Conservation (phyloP, 2,888 invertebrate genomes). For the Euplagia quadripunctaria region DNA sequence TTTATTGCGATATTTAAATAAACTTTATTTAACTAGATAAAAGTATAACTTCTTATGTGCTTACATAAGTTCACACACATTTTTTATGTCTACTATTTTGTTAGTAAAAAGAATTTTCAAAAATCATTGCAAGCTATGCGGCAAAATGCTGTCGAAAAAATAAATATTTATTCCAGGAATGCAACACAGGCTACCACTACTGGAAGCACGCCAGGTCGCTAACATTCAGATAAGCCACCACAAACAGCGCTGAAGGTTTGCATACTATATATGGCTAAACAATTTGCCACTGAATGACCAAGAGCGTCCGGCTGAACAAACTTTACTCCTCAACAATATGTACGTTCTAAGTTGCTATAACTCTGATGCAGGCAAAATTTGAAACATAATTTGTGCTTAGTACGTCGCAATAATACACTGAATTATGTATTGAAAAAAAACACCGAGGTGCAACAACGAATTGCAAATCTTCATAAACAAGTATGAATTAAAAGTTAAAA, state of each 20-base stretch:
- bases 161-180: neutral
- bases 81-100: too few relatives aligned
- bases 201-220: constrained; percentile 10
- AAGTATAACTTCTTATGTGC: too few relatives aligned
- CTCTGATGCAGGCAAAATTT: neutral
- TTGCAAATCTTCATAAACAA: too few relatives aligned
- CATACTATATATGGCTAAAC: neutral
- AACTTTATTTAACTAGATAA: too few relatives aligned
- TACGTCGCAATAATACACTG: neutral
- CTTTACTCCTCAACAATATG: neutral
- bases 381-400: neutral
- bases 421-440: too few relatives aligned
- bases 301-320: neutral
- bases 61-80: too few relatives aligned
- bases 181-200: neutral
- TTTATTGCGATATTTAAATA: too few relatives aligned
- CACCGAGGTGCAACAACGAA: too few relatives aligned
- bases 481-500: too few relatives aligned
- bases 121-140: neutral
- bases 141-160: neutral
- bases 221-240: constrained; percentile 4
- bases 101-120: neutral
- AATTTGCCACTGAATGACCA: constrained; percentile 13
- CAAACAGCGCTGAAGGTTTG: constrained; percentile 8
- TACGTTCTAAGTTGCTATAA: neutral